Percentiles rank a stretch among this genome's conserved stretches.
Evolutionary conservation across 2,113 vertebrate genomes (phyloP).

Genomic region (Cynoglossus semilaevis): DNA sequence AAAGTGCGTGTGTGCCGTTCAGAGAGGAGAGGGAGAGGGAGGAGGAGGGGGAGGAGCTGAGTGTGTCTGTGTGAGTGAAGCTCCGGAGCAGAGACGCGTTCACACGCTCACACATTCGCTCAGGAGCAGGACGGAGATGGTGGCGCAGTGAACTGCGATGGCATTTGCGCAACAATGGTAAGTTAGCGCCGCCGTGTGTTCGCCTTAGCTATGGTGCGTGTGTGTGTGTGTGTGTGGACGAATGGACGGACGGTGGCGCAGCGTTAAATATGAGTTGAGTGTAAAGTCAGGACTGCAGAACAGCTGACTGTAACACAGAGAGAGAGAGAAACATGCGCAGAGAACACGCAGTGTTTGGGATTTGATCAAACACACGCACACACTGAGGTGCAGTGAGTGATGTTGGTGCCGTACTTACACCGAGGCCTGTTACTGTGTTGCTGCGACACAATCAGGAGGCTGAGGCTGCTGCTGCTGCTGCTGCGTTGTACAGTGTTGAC

Average conservation of each 20-base stretch:
- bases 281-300: constrained; percentile 25
- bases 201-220: background rate
- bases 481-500: no score
- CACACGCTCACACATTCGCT: background rate
- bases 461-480: constrained; percentile 5
- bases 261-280: constrained; percentile 19
- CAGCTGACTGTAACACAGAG: constrained; percentile 38
- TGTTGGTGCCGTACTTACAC: no score
- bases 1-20: constrained; percentile 12
- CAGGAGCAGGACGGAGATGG: background rate
- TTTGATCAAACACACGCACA: background rate
- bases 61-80: no score
- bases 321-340: background rate
- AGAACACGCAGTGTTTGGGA: background rate
- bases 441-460: background rate
- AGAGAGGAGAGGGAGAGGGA: background rate
- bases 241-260: constrained; percentile 3
- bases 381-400: no score
- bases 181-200: constrained; percentile 36
- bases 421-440: constrained; percentile 17
- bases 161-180: constrained; percentile 52
- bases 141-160: background rate
- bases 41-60: no score
- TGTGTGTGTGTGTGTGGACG: background rate
- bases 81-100: no score